Evolutionary conservation across 2,113 vertebrate species (phyloP).

Genomic region (Parus major): DNA sequence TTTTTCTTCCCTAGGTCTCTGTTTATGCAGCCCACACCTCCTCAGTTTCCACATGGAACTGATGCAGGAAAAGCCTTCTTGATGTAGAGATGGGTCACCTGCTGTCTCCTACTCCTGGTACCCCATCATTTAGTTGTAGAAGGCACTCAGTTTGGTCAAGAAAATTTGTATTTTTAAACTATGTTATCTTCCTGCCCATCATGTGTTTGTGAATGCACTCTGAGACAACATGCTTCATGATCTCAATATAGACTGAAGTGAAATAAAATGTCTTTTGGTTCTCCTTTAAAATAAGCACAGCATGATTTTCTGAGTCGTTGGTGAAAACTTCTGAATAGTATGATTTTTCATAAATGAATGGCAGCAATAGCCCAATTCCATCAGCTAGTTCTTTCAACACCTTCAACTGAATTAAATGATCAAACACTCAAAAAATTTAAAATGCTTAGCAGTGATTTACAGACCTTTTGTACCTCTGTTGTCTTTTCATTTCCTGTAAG

Average conservation of each 20-base stretch:
- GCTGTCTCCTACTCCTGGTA: not conserved
- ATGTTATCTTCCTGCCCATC: not conserved
- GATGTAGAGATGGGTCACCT: not conserved
- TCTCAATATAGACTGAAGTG: not conserved
- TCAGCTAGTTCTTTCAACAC: not conserved
- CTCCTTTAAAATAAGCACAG: not conserved
- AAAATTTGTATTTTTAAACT: not conserved
- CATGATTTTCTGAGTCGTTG: not conserved
- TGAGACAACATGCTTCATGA: not conserved
- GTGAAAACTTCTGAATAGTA: not conserved
- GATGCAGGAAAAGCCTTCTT: not conserved
- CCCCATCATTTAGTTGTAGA: not conserved
- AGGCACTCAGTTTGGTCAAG: not conserved
- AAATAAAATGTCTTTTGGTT: not conserved
- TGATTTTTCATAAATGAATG: not conserved
- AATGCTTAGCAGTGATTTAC: not conserved
- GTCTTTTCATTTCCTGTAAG: not conserved
- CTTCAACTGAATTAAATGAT: not conserved
- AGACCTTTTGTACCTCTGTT: not conserved
- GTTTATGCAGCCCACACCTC: not conserved
- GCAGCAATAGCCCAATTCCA: not conserved
- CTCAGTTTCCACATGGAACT: not conserved
- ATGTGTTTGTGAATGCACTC: not conserved
- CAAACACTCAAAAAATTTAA: not conserved
- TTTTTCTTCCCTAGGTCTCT: not conserved